phyloP scores from a whole-genome alignment of 2,888 invertebrate genomes.

The Syrista parreyssii region DNA sequence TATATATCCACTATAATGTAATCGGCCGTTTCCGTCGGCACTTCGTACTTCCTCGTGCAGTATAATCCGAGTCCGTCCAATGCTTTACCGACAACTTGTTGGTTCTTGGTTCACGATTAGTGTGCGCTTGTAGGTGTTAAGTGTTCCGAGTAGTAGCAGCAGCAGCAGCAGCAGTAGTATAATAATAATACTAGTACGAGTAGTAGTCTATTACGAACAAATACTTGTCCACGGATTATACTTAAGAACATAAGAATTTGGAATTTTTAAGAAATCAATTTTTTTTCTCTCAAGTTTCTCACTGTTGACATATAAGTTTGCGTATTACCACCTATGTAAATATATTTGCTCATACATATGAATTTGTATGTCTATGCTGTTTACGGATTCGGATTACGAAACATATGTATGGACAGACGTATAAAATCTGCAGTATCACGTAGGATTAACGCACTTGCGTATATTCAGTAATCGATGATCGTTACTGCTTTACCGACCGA shows the following conservation, averaged over 20 bases:
- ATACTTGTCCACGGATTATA: background rate
- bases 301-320: background rate
- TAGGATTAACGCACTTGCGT: background rate
- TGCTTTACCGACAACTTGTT: background rate
- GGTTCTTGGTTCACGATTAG: background rate
- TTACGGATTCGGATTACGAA: background rate
- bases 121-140: background rate
- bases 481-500: background rate
- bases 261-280: too few species aligned
- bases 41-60: background rate
- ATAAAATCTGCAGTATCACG: background rate
- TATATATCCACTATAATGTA: background rate
- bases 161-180: too few species aligned
- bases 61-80: background rate
- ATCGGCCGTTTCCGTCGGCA: background rate
- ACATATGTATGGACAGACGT: background rate
- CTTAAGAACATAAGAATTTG: background rate
- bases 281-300: background rate
- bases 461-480: background rate
- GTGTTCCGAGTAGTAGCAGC: background rate
- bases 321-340: background rate
- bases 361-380: background rate
- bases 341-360: background rate
- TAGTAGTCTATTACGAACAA: background rate
- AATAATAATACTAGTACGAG: background rate